Evolutionary conservation across 2,113 vertebrate species (phyloP).

Genomic region (Paralichthys olivaceus): DNA sequence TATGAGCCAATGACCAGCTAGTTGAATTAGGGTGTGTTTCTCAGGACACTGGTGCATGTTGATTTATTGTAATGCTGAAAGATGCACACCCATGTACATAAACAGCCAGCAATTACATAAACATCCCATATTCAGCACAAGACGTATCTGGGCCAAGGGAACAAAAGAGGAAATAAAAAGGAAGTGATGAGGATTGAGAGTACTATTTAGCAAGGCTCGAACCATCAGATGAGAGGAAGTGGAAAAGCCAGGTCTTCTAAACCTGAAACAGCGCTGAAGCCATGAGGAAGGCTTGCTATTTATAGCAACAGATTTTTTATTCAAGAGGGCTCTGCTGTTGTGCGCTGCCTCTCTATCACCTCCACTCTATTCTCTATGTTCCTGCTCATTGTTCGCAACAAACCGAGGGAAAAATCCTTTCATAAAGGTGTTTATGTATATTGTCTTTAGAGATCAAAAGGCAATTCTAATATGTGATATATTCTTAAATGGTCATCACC

Average conservation of each 20-base stretch:
- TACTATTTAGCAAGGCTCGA: conserved; percentile 19
- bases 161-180: conserved; percentile 18
- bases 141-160: conserved; percentile 24
- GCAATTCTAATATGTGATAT: not conserved
- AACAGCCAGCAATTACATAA: conserved; percentile 47
- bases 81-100: conserved; percentile 4
- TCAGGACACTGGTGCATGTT: conserved; percentile 29
- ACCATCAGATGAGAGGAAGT: conserved; percentile 35
- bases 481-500: conserved; percentile 15
- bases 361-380: conserved; percentile 45
- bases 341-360: conserved; percentile 44
- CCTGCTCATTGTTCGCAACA: conserved; percentile 50
- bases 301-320: conserved; percentile 83
- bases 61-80: conserved; percentile 32
- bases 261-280: conserved; percentile 67
- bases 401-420: conserved; percentile 36
- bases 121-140: conserved; percentile 28
- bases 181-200: not conserved
- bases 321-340: conserved; percentile 80
- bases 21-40: conserved; percentile 20
- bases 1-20: conserved; percentile 26
- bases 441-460: conserved; percentile 15
- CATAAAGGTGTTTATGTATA: conserved; percentile 27
- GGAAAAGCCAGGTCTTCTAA: conserved; percentile 62
- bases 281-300: conserved; percentile 79